These are phyloP conservation scores for Cacatua alba DNA, from an alignment of 2,113 vertebrate genomes.

Conservation along the genomic window DNA sequence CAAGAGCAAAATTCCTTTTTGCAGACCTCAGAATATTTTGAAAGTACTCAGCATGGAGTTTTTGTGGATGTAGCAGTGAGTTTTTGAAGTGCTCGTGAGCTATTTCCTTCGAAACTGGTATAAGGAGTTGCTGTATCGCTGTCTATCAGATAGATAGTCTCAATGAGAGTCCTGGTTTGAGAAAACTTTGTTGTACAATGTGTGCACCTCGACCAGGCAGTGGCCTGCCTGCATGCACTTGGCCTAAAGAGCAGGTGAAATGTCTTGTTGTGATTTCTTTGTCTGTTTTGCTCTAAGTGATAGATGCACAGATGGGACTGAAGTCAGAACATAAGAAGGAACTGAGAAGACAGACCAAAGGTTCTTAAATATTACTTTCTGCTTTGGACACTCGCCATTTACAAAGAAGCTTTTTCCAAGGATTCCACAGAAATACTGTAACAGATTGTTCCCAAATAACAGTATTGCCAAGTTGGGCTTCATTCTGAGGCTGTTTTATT, in stretches of 20 bases:
- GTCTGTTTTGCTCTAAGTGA: neutral
- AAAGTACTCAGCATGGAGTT: neutral
- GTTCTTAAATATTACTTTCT: neutral
- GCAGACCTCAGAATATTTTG: neutral
- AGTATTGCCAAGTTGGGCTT: neutral
- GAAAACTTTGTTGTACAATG: fast-evolving
- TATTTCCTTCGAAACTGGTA: neutral
- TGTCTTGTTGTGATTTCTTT: neutral
- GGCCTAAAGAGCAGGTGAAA: neutral
- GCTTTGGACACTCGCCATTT: neutral
- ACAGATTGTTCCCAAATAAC: neutral
- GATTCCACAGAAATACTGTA: neutral
- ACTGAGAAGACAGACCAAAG: neutral
- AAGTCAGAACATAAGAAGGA: neutral
- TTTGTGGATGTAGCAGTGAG: neutral
- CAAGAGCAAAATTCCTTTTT: neutral
- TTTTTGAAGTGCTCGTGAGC: neutral
- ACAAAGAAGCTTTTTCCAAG: neutral
- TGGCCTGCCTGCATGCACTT: neutral
- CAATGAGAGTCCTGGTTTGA: fast-evolving
- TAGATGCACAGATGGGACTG: fast-evolving
- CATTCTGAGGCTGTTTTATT: neutral
- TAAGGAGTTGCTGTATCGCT: neutral
- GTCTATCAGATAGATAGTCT: neutral
- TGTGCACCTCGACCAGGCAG: no score